These are phyloP conservation scores for Channallabes apus DNA, from an alignment of 2,797 vertebrate species.

Conservation along the genomic window DNA sequence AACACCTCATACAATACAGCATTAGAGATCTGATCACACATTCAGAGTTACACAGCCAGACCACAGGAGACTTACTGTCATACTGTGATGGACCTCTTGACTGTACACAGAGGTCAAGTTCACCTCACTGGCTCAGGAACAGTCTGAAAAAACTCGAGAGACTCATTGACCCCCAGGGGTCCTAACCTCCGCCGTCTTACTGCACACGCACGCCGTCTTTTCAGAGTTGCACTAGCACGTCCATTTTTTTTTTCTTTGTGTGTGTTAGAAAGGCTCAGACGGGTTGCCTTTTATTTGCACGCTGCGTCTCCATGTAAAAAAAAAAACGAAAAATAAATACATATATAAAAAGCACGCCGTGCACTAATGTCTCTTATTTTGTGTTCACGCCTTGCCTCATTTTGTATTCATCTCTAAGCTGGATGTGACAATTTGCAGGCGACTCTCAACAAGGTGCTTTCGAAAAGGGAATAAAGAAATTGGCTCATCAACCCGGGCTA, in stretches of 20 bases:
- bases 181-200: not conserved
- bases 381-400: constrained; percentile 22
- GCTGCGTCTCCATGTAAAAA: not conserved
- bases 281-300: not conserved
- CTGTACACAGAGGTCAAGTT: not conserved
- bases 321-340: not conserved
- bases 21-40: constrained; percentile 51
- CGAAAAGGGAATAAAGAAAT: constrained; percentile 26
- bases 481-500: not conserved
- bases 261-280: not conserved
- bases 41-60: not conserved
- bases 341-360: not conserved
- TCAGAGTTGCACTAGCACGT: not conserved
- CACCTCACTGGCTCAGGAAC: not conserved
- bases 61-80: not conserved
- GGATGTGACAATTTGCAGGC: constrained; percentile 9
- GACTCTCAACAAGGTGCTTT: constrained; percentile 31
- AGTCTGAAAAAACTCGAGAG: too few species aligned
- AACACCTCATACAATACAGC: constrained; percentile 39
- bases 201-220: not conserved
- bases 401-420: constrained; percentile 37
- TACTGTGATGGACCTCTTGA: not conserved
- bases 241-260: not conserved
- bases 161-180: not conserved
- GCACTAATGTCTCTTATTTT: constrained; percentile 23